These are phyloP conservation scores for Nothobranchius kuhntae DNA, from an alignment of 2,113 vertebrate genomes.

Conservation along the genomic window DNA sequence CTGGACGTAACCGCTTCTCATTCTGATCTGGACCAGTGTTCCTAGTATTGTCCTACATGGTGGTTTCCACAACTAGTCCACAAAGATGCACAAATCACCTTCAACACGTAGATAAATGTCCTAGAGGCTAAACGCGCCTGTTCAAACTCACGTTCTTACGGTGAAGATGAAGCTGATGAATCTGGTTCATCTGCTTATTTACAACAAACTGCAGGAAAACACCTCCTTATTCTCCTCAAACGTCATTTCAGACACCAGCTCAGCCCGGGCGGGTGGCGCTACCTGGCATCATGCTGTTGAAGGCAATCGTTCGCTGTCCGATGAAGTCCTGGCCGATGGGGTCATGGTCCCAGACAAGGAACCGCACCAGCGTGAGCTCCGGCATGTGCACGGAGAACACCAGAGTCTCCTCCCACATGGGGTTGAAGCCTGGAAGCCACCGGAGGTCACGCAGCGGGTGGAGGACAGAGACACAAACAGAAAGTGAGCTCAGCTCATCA, in stretches of 20 bases:
- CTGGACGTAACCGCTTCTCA: too few relatives aligned
- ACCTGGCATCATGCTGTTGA: slow-evolving; percentile 97
- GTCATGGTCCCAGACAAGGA: slow-evolving; percentile 98
- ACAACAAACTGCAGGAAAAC: too few relatives aligned
- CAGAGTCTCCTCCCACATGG: slow-evolving; percentile 98
- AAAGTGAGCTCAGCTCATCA: slow-evolving; percentile 53
- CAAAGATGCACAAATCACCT: too few relatives aligned
- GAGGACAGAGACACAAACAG: neutral
- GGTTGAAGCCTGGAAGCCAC: slow-evolving; percentile 88
- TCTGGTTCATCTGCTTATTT: too few relatives aligned
- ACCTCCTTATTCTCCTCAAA: too few relatives aligned
- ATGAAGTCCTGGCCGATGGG: slow-evolving; percentile 98
- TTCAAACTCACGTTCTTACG: too few relatives aligned
- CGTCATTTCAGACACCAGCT: neutral
- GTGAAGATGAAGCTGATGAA: too few relatives aligned
- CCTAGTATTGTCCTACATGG: too few relatives aligned
- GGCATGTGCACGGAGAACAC: slow-evolving; percentile 95
- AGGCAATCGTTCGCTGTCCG: slow-evolving; percentile 93
- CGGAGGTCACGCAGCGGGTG: neutral
- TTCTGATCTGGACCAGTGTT: too few relatives aligned
- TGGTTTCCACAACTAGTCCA: too few relatives aligned
- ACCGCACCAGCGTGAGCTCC: slow-evolving; percentile 89
- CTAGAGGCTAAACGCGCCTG: too few relatives aligned
- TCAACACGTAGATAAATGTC: too few relatives aligned
- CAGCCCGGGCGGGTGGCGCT: slow-evolving; percentile 14